Conservation (phyloP, 2,888 invertebrate species). For the Aporophyla lueneburgensis region DNA sequence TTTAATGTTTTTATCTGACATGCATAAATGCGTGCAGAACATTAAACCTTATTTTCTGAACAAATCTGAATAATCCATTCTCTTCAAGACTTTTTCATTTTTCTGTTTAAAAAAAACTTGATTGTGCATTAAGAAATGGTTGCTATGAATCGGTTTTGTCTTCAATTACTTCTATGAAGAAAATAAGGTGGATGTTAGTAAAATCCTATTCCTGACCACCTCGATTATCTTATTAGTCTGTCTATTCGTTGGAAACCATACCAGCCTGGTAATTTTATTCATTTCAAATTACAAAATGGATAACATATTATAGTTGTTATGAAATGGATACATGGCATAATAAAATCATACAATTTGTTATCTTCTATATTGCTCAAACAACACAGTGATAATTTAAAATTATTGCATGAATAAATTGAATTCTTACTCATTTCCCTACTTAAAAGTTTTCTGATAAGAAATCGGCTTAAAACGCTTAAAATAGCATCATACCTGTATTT, state of each 20-base stretch:
- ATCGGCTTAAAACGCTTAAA: background rate
- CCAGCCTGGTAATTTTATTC: too few species aligned
- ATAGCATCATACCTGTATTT: too few species aligned
- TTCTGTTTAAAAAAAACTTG: background rate
- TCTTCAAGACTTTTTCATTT: background rate
- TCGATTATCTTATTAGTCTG: background rate
- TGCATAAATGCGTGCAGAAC: background rate
- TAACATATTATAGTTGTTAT: background rate
- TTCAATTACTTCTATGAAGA: background rate
- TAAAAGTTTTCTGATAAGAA: slow-evolving; percentile 19
- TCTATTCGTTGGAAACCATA: background rate
- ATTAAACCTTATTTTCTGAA: background rate
- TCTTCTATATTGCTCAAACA: background rate
- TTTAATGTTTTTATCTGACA: background rate
- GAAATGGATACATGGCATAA: background rate
- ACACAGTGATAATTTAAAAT: slow-evolving; percentile 12
- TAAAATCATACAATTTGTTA: background rate
- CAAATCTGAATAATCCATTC: background rate
- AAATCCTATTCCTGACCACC: background rate
- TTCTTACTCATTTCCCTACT: background rate
- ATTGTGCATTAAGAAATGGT: background rate
- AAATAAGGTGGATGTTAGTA: background rate
- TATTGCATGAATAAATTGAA: slow-evolving; percentile 34
- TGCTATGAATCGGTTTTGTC: background rate
- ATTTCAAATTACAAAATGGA: background rate